Conservation (phyloP, 1,140 invertebrate genomes). For the Leptopilina boulardi region DNA sequence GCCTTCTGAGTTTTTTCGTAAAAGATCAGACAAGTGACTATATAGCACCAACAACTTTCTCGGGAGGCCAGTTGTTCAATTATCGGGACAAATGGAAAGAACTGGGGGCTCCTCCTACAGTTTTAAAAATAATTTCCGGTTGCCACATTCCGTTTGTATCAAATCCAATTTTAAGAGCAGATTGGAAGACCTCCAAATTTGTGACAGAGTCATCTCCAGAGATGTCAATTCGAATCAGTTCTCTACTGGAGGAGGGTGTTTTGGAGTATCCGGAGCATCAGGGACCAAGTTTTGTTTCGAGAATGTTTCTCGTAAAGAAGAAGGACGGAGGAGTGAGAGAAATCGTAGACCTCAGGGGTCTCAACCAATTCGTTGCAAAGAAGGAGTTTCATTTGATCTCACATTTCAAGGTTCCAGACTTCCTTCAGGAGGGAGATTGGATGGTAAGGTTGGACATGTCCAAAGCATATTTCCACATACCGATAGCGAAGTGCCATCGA, state of each 20-base stretch:
- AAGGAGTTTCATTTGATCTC: constrained; percentile 58
- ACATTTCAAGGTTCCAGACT: constrained; percentile 53
- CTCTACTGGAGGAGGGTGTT: constrained; percentile 42
- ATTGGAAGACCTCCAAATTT: constrained; percentile 47
- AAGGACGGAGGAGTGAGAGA: constrained; percentile 39
- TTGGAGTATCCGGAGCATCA: constrained; percentile 40
- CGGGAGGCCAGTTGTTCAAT: too few relatives aligned
- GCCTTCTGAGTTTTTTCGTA: too few relatives aligned
- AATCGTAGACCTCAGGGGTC: constrained; percentile 59
- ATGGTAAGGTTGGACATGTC: constrained; percentile 61
- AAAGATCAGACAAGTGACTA: too few relatives aligned
- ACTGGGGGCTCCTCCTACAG: constrained; percentile 40
- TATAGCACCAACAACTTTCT: too few relatives aligned
- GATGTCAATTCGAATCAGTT: constrained; percentile 51
- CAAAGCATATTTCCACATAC: constrained; percentile 63
- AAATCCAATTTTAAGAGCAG: constrained; percentile 48
- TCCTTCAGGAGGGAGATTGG: constrained; percentile 60
- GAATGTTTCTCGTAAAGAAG: constrained; percentile 60
- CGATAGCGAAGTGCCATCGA: constrained; percentile 56
- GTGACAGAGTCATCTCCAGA: constrained; percentile 44
- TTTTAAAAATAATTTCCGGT: constrained; percentile 51
- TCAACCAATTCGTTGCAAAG: constrained; percentile 55
- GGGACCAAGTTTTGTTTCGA: constrained; percentile 57
- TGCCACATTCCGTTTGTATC: constrained; percentile 54
- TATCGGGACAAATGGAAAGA: too few relatives aligned